Base-by-base conservation (phyloP, 2,797 vertebrate species). In the Typhlichthys eigenmanni region DNA sequence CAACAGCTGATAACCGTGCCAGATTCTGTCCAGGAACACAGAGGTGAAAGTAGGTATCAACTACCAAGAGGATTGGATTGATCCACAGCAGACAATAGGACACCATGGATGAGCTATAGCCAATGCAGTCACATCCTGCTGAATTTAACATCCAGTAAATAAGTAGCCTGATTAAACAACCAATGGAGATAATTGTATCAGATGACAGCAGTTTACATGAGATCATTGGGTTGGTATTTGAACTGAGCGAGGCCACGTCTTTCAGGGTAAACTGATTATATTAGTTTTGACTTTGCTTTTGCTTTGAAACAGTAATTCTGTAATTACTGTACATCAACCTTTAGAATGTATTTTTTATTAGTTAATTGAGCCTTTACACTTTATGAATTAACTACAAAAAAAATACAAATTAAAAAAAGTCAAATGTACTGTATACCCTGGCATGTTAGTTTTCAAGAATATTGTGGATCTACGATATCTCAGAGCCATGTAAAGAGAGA, bases 11-110 rank as follows among this genome's bases (percentile, higher is more conserved):
- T 58, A 78, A 81, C 71, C n/a, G 43, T 72, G 24, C 45, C 48
- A 0, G 19, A 29, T 47, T 29, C 69, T 58, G 55, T 47, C 62
- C 29, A 61, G 11, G 11, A 34, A 64, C 66, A 67, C 61, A 13
- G 68, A 13, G 68, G 68, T 79, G 74, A 81, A 84, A 84, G 79
- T 38, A 7, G 47, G 58, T 64, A 47, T 82, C 55, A 5, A 1
- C 66, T 70, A 46, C 52, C 64, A 47, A 12, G 49, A 4, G 9
- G 34, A 38, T 59, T 69, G 14, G 3, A 24, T 64, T 24, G 11
- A 13, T 24, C 56, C 34, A 55, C 55, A 5, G 29, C 0, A 32
- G 1, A 0, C 8, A 13, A 29, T 29, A 63, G 13, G 32, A 2
- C 48, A 12, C 48, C 29, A 10, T 0, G 10, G 19, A 58, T 10